Evolutionary conservation across 2,888 invertebrate species (phyloP), one percentile per base, ranked within the genome.

Genomic region (Nesidiocoris tenuis): DNA sequence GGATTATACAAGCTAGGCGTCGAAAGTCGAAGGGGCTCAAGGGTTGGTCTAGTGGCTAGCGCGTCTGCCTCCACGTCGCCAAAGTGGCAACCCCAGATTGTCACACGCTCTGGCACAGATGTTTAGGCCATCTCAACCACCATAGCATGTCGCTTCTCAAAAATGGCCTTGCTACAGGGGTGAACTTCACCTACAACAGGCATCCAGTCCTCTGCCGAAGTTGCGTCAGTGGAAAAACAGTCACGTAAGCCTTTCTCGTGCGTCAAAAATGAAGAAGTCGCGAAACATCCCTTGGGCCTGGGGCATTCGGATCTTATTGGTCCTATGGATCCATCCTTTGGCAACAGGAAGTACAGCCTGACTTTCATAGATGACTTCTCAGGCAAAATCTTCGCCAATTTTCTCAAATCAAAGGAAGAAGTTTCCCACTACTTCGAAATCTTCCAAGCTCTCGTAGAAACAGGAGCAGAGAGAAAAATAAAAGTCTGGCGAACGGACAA

Each of bases 281-380:
- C 23, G 55, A n/a, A 57, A 12, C 16, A 68, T n/a, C 19, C 9
- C 18, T 17, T 68, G 5, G 39, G 12, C 12, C 39, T 39, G 5
- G 12, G 3, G 5, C 39, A 39, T 39, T 39, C 39, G 12, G 39
- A 39, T 39, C 5, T 39, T 12, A 3, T 39, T 57, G 81, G 80
- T 1, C 79, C 79, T 5, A 78, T 80, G 65, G 70, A 79, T 18
- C 74, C 39, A 2, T 81, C 81, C 0, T n/a, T 79, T 2, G 81
- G 81, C 12, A 81, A 80, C 12, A 61, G 80, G 1, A 74, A 57
- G n/a, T 70, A 21, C 23, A 56, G 56, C 12, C 16, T 71, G 2
- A 71, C 61, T 2, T 71, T 71, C 18, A 71, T 71, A 2, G 76
- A 76, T 64, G 71, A 56, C 21, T 23, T 9, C 18, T 23, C 71